A percentile compares a stretch with the other conserved stretches of the same genome.
Evolutionary conservation across 2,797 vertebrate species (phyloP).

Genomic region (Sphaeramia orbicularis): DNA sequence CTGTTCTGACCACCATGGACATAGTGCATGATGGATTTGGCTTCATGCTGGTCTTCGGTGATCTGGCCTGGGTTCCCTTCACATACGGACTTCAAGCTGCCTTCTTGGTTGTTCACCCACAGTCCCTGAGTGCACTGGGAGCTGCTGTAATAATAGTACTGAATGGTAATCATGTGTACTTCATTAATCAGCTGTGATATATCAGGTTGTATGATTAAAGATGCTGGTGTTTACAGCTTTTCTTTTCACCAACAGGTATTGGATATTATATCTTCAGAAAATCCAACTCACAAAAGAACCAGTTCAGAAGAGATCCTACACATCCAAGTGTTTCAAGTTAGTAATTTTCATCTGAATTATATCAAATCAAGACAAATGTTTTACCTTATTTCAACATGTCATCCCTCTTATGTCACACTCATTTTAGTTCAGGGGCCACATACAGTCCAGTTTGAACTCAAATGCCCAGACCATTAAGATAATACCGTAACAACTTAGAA

Average conservation of each 20-base stretch:
- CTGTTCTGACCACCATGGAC: constrained; percentile 93
- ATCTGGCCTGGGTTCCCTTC: constrained; percentile 93
- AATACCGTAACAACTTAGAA: too few species aligned
- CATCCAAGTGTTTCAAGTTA: constrained; percentile 88
- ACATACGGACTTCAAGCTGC: constrained; percentile 91
- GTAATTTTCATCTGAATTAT: constrained; percentile 32
- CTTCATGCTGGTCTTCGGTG: constrained; percentile 95
- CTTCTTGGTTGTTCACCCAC: constrained; percentile 90
- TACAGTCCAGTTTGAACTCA: too few species aligned
- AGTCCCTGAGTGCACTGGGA: constrained; percentile 75
- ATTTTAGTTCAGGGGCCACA: too few species aligned
- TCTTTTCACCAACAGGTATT: constrained; percentile 74
- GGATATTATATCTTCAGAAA: constrained; percentile 92
- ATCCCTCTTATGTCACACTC: not conserved
- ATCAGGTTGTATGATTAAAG: not conserved
- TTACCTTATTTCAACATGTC: not conserved
- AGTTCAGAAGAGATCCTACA: constrained; percentile 90
- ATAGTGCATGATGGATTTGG: constrained; percentile 94
- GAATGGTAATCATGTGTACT: constrained; percentile 81
- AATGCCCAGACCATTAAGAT: too few species aligned
- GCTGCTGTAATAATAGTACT: constrained; percentile 83
- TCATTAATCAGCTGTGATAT: not conserved
- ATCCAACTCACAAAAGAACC: constrained; percentile 94
- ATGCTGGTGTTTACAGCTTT: not conserved
- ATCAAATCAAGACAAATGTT: not conserved